Conservation (phyloP, 2,797 vertebrate species). For the Acropternis orthonyx region DNA sequence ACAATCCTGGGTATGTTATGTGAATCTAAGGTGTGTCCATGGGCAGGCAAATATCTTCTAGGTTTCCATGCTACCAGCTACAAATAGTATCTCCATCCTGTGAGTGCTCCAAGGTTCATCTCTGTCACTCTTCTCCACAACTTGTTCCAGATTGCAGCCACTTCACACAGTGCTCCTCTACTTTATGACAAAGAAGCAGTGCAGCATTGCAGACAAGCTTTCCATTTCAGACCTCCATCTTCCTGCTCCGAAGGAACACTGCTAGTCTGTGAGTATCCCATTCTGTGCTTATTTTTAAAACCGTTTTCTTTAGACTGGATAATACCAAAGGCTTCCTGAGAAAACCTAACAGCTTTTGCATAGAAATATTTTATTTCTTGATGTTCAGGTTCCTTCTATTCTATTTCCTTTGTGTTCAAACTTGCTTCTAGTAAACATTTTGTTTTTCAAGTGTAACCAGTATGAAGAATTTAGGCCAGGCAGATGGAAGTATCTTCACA, state of each 20-base stretch:
- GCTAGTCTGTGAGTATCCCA: background rate
- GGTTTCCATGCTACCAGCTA: background rate
- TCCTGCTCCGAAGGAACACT: background rate
- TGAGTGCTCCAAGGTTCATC: background rate
- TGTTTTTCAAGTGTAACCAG: background rate
- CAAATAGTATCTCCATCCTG: background rate
- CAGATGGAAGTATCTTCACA: constrained; percentile 3
- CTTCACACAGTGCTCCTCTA: background rate
- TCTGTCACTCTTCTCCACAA: background rate
- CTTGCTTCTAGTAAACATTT: background rate
- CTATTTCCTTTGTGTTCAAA: background rate
- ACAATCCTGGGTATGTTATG: background rate
- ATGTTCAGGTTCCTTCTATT: background rate
- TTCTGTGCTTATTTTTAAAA: background rate
- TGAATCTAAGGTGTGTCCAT: background rate
- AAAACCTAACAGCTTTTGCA: background rate
- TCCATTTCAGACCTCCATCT: background rate
- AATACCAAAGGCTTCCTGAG: background rate
- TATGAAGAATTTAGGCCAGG: background rate
- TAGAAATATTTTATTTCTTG: background rate
- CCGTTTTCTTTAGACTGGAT: background rate
- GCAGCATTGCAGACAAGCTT: background rate
- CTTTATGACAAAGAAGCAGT: fast-evolving
- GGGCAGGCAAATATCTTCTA: background rate
- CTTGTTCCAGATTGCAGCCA: background rate